Percentiles rank a stretch among this genome's conserved stretches.
Evolutionary conservation across 92 coral and sea anemone species (phyloP).

Genomic region (Porites evermanni): DNA sequence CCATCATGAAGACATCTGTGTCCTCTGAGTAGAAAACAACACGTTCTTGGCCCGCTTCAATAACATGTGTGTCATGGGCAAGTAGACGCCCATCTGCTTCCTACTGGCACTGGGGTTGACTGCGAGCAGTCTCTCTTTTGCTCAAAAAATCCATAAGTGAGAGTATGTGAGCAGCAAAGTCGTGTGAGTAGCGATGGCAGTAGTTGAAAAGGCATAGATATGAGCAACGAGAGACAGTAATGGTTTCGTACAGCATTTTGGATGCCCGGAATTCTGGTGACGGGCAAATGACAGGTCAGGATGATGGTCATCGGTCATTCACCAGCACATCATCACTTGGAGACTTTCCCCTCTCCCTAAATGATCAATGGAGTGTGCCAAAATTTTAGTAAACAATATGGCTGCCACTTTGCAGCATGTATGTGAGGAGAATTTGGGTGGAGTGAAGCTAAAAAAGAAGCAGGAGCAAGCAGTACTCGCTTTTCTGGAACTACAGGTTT

Average conservation of each 20-base stretch:
- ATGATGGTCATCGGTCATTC: too few species aligned
- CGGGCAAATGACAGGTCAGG: too few species aligned
- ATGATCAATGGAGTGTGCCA: not conserved
- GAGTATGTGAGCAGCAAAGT: too few species aligned
- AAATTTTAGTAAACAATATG: not conserved
- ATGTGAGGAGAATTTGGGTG: conserved; percentile 14
- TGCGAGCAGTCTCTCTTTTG: too few species aligned
- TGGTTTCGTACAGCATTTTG: too few species aligned
- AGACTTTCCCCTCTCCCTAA: not conserved
- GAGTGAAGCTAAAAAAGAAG: not conserved
- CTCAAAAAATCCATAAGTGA: too few species aligned
- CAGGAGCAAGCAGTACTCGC: conserved; percentile 9
- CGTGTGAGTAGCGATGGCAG: too few species aligned
- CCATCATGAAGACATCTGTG: conserved; percentile 54
- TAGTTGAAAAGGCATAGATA: too few species aligned
- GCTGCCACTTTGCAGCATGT: not conserved
- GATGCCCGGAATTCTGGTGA: too few species aligned
- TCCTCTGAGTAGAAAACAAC: conserved; percentile 51
- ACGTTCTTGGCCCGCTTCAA: conserved; percentile 28
- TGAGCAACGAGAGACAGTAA: too few species aligned
- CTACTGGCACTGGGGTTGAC: conserved; percentile 21
- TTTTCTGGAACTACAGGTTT: not conserved
- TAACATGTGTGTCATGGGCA: conserved; percentile 51
- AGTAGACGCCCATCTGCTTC: conserved; percentile 62
- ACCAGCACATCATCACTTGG: too few species aligned